Percentiles rank a stretch among this genome's conserved stretches.
These are phyloP conservation scores for Dendrocopos noguchii DNA, from an alignment of 2,113 vertebrate genomes.

Conservation along the genomic window DNA sequence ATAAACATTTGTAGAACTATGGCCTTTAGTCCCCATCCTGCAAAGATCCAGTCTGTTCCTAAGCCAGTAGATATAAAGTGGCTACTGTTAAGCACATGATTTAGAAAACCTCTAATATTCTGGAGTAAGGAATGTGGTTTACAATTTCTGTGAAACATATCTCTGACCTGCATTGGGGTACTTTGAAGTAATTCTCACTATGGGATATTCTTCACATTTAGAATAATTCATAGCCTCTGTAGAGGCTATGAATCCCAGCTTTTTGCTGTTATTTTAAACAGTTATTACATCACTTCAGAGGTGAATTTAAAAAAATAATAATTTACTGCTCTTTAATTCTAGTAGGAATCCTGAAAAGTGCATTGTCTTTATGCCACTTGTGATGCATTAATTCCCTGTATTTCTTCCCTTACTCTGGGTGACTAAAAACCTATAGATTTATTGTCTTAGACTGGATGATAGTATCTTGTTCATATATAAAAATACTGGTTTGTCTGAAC, in stretches of 20 bases:
- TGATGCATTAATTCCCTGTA: neutral
- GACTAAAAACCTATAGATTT: neutral
- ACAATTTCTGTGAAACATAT: neutral
- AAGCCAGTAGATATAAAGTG: conserved; percentile 12
- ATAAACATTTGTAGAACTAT: conserved; percentile 30
- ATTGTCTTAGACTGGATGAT: neutral
- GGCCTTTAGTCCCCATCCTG: neutral
- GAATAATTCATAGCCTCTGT: neutral
- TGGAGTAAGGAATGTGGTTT: neutral
- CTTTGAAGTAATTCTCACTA: neutral
- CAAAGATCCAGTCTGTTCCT: conserved; percentile 9
- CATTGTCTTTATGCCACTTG: neutral
- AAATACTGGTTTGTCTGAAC: neutral
- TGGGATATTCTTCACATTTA: neutral
- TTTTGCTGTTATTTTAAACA: neutral
- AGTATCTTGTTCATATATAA: neutral
- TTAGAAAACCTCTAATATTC: conserved; percentile 1
- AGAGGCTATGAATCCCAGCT: neutral
- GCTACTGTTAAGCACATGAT: neutral
- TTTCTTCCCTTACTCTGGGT: neutral
- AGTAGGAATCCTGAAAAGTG: neutral
- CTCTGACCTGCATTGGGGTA: neutral
- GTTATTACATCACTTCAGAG: neutral
- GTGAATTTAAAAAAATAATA: neutral
- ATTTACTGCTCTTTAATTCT: neutral